Evolutionary conservation across 2,113 vertebrate genomes (phyloP).

Genomic region (Tragelaphus buxtoni): DNA sequence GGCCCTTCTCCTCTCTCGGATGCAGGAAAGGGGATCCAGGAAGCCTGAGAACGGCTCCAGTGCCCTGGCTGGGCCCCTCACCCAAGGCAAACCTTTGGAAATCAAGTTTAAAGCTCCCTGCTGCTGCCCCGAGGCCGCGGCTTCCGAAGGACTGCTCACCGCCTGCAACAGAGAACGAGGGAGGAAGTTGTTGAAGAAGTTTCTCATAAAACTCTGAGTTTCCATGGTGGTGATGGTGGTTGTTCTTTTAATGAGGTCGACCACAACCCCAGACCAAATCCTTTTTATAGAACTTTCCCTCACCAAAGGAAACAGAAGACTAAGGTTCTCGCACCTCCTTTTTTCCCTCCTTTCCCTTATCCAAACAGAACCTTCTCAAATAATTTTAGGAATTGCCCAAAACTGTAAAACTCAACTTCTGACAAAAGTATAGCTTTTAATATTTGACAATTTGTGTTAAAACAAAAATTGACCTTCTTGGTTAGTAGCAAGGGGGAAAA

Average conservation of each 20-base stretch:
- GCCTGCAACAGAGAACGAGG: slow-evolving; percentile 49
- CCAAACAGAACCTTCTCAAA: slow-evolving; percentile 67
- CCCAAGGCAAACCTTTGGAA: slow-evolving; percentile 54
- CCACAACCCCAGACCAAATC: slow-evolving; percentile 62
- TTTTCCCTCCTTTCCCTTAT: not conserved
- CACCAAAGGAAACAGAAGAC: slow-evolving; percentile 53
- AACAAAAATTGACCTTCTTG: slow-evolving; percentile 86
- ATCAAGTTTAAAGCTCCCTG: slow-evolving; percentile 75
- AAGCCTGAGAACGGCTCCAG: not conserved
- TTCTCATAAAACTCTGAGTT: slow-evolving; percentile 67
- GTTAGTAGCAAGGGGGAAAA: slow-evolving; percentile 76
- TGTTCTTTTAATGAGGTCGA: slow-evolving; percentile 65
- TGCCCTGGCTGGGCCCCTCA: slow-evolving; percentile 1
- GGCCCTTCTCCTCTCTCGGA: not conserved
- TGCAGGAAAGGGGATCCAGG: not conserved
- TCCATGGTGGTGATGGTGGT: slow-evolving; percentile 49
- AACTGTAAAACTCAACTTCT: slow-evolving; percentile 79
- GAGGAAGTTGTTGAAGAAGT: slow-evolving; percentile 74
- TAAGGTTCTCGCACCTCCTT: not conserved
- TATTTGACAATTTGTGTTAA: slow-evolving; percentile 86
- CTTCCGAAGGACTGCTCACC: slow-evolving; percentile 25
- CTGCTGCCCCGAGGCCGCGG: slow-evolving; percentile 54
- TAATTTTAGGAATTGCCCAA: slow-evolving; percentile 75
- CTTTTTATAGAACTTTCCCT: slow-evolving; percentile 64
- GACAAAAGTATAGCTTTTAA: slow-evolving; percentile 81